Base-by-base conservation (phyloP, 2,888 invertebrate species). In the Volucella zonaria region DNA sequence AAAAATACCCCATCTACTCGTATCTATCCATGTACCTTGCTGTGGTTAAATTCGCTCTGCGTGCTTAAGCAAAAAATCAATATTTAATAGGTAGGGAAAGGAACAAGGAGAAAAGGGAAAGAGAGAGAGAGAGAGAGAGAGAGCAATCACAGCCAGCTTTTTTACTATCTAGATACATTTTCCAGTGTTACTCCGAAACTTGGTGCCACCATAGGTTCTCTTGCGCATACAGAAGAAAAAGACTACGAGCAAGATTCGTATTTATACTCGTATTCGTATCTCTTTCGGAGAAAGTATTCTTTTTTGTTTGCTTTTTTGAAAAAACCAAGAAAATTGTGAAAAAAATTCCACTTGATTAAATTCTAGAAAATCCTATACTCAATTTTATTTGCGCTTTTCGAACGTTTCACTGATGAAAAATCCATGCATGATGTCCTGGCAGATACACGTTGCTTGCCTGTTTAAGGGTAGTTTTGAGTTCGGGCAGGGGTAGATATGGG, bases 361-460 rank as follows among this genome's bases (percentile, higher is more conserved):
- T 83, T 83, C 79, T 66, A 56, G 43, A 83, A 83, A 83, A 83
- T 79, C 83, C 75, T 75, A 23, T 67, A 70, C 83, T 79, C 70
- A 49, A 66, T 79, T 75, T 79, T 83, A 83, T 83, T 79, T 79
- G 64, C 67, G 59, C 79, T 79, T 77, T 75, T 14, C 51, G 70
- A 83, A 82, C 52, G 68, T 59, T 79, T 62, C 67, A 49, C 66
- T 59, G 76, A 70, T 82, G 70, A 71, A 76, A 82, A 82, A 82
- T 76, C 81, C 52, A 71, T 76, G 76, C 81, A 76, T 66, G 76
- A 61, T 66, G 59, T 68, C 52, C 74, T 58, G 59, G 58, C 54
- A 62, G 68, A 74, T 42, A 82, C 52, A 66, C 58, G 64, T 59
- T 23, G 58, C 43, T 12, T 38, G 10, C 14, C 56, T 62, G 18